A percentile compares a stretch with the other conserved stretches of the same genome.
phyloP scores from a whole-genome alignment of 1,140 invertebrate species.

The Chlorops oryzae region DNA sequence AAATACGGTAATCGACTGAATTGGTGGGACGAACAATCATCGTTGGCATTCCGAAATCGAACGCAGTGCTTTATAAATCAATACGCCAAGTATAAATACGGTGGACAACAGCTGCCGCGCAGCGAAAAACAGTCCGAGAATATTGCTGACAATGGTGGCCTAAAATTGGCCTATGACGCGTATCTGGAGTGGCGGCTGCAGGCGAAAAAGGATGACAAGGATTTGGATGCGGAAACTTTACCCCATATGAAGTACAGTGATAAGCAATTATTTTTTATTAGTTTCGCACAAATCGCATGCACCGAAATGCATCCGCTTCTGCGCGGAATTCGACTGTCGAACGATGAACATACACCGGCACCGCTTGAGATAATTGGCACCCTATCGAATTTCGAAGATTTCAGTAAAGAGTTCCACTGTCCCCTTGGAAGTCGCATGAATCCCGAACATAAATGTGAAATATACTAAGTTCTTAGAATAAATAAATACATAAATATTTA shows the following conservation, averaged over 20 bases:
- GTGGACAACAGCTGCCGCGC: conserved; percentile 19
- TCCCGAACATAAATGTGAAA: conserved; percentile 9
- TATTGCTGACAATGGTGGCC: conserved; percentile 64
- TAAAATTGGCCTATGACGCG: conserved; percentile 58
- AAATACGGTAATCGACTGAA: conserved; percentile 61
- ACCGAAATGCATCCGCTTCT: conserved; percentile 21
- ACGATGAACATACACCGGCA: conserved; percentile 52
- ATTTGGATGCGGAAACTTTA: conserved; percentile 40
- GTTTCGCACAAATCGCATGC: conserved; percentile 56
- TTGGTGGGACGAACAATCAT: conserved; percentile 37
- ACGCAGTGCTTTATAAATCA: conserved; percentile 31
- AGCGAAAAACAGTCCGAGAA: conserved; percentile 51
- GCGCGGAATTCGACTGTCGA: conserved; percentile 24
- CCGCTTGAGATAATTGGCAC: conserved; percentile 59
- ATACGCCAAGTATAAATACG: conserved; percentile 28
- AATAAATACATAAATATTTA: too few species aligned
- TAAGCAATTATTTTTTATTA: conserved; percentile 70
- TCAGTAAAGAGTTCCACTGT: conserved; percentile 61
- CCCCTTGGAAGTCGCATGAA: conserved; percentile 51
- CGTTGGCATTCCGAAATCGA: conserved; percentile 18
- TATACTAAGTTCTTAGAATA: too few species aligned
- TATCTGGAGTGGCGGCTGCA: conserved; percentile 53
- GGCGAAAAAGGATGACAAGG: not conserved
- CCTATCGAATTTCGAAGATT: conserved; percentile 60
- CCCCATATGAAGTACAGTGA: conserved; percentile 50